These are phyloP conservation scores for Ophthalmolycus amberensis DNA, from an alignment of 2,113 vertebrate genomes.

Conservation along the genomic window DNA sequence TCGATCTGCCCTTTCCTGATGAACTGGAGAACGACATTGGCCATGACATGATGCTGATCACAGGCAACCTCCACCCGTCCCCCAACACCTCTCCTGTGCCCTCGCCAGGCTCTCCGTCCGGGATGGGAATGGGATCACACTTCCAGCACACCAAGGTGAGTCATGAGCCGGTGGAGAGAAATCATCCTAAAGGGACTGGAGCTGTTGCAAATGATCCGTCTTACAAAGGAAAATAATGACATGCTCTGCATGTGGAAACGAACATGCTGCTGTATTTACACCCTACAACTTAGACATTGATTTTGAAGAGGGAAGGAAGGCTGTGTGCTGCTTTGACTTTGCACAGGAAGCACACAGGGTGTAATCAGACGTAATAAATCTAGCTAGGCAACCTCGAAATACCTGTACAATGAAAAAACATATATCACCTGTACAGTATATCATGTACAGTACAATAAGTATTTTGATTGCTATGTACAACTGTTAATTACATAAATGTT, in stretches of 20 bases:
- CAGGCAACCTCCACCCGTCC: constrained; percentile 94
- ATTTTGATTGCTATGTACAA: background rate
- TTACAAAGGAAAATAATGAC: background rate
- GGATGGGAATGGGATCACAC: constrained; percentile 92
- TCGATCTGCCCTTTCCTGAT: constrained; percentile 95
- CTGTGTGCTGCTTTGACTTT: background rate
- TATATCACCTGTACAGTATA: background rate
- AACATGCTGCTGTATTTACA: background rate
- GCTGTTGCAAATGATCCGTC: background rate
- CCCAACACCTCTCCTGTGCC: constrained; percentile 95
- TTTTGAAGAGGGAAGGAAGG: background rate
- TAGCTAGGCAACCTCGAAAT: background rate
- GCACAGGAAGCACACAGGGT: background rate
- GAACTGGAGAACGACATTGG: constrained; percentile 98
- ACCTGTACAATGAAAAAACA: no score
- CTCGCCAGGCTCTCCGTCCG: constrained; percentile 94
- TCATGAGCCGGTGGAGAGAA: constrained; percentile 16
- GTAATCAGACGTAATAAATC: background rate
- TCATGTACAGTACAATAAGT: background rate
- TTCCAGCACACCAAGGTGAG: constrained; percentile 95
- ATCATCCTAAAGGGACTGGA: background rate
- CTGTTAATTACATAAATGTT: background rate
- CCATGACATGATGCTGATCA: constrained; percentile 92
- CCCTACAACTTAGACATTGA: background rate
- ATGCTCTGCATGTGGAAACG: background rate